These are phyloP conservation scores for Tortrix viridana DNA, from an alignment of 2,888 invertebrate species.

Conservation along the genomic window DNA sequence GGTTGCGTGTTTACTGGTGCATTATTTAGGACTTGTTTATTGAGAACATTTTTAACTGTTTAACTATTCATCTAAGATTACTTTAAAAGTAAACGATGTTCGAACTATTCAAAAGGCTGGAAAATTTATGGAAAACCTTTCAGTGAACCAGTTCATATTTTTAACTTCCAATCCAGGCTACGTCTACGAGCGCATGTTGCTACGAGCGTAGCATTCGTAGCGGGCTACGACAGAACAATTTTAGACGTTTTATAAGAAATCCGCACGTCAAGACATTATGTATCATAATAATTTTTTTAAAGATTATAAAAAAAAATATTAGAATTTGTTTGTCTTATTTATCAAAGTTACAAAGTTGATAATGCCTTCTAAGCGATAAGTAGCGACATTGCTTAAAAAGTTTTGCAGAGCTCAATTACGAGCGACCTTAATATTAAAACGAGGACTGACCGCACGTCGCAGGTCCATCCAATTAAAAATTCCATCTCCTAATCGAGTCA, in stretches of 20 bases:
- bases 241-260: not conserved
- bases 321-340: not conserved
- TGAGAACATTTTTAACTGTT: slow-evolving; percentile 36
- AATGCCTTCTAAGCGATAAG: not conserved
- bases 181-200: slow-evolving; percentile 36
- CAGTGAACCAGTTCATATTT: slow-evolving; percentile 19
- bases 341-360: not conserved
- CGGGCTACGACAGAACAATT: slow-evolving; percentile 48
- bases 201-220: slow-evolving; percentile 57
- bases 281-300: no score
- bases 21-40: slow-evolving; percentile 54
- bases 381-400: not conserved
- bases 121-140: slow-evolving; percentile 3
- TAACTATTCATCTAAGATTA: slow-evolving; percentile 31
- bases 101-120: not conserved
- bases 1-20: slow-evolving; percentile 59
- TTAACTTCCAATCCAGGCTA: slow-evolving; percentile 23
- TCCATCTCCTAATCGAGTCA: slow-evolving; percentile 84
- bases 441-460: slow-evolving; percentile 70
- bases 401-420: slow-evolving; percentile 1
- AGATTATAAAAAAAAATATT: no score
- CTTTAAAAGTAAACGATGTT: not conserved
- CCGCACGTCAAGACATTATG: no score
- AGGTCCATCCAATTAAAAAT: slow-evolving; percentile 83
- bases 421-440: slow-evolving; percentile 26